A percentile compares a stretch with the other conserved stretches of the same genome.
Evolutionary conservation across 1,140 invertebrate species (phyloP).

Genomic region (Cyrtorhinus lividipennis): DNA sequence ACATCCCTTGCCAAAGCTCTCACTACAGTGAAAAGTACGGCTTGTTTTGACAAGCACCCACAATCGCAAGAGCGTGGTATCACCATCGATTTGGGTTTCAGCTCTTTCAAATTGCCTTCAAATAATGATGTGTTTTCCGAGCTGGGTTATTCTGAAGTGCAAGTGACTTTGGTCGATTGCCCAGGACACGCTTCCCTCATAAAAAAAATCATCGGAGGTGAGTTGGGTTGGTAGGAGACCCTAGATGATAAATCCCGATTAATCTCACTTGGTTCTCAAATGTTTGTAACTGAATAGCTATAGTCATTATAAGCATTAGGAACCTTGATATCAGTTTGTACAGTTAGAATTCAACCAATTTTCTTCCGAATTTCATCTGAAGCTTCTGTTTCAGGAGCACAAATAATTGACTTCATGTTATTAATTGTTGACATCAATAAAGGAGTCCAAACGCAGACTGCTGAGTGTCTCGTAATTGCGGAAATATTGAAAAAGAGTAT

Average conservation of each 20-base stretch:
- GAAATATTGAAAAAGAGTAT: slow-evolving; percentile 51
- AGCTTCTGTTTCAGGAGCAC: slow-evolving; percentile 37
- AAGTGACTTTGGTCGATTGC: slow-evolving; percentile 65
- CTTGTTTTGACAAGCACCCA: slow-evolving; percentile 64
- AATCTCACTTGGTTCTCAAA: too few species aligned
- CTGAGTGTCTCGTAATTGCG: slow-evolving; percentile 61
- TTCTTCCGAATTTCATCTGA: too few species aligned
- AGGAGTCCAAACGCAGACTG: slow-evolving; percentile 67
- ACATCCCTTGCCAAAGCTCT: slow-evolving; percentile 54
- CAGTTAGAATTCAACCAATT: too few species aligned
- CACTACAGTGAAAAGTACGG: slow-evolving; percentile 54
- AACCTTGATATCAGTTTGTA: too few species aligned
- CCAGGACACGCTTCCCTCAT: slow-evolving; percentile 68
- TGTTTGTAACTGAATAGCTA: too few species aligned
- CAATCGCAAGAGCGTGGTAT: slow-evolving; percentile 63
- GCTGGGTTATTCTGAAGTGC: slow-evolving; percentile 36
- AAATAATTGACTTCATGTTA: slow-evolving; percentile 65
- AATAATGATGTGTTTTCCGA: slow-evolving; percentile 23
- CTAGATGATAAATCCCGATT: too few species aligned
- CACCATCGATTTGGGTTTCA: slow-evolving; percentile 65
- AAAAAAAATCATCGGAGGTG: slow-evolving; percentile 57
- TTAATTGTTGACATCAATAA: slow-evolving; percentile 59
- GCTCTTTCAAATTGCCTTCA: slow-evolving; percentile 36
- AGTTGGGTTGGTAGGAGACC: background rate
- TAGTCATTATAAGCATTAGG: too few species aligned